Conservation (phyloP, 2,797 vertebrate genomes). For the Eulemur mongoz region DNA sequence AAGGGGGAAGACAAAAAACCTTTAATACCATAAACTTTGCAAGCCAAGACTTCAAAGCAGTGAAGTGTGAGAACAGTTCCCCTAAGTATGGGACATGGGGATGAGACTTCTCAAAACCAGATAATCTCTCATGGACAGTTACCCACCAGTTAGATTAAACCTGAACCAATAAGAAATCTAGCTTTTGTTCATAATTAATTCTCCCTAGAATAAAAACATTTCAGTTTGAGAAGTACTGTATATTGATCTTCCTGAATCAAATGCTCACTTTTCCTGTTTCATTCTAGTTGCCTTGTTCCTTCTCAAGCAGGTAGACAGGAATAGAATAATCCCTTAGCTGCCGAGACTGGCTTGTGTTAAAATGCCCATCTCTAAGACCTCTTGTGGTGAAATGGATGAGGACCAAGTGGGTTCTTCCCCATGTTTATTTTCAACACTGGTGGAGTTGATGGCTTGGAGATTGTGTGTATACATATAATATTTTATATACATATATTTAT, state of each 20-base stretch:
- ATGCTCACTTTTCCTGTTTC: background rate
- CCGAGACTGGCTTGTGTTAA: background rate
- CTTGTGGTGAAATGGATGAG: background rate
- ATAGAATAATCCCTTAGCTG: background rate
- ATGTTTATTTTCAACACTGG: background rate
- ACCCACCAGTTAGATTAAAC: background rate
- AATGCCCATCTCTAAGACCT: background rate
- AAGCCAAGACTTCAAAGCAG: background rate
- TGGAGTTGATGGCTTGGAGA: background rate
- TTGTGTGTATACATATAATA: background rate
- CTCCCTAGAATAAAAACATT: slow-evolving; percentile 36
- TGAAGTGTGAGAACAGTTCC: background rate
- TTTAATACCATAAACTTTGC: slow-evolving; percentile 17
- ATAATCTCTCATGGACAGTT: background rate
- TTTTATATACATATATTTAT: background rate
- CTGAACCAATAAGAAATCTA: slow-evolving; percentile 19
- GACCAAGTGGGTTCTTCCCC: background rate
- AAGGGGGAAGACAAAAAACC: background rate
- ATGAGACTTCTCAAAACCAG: background rate
- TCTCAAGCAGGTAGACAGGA: background rate
- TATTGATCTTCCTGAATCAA: background rate
- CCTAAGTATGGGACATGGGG: background rate
- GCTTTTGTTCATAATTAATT: background rate
- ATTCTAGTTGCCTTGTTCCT: background rate
- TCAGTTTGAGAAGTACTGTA: background rate